Base-by-base conservation (phyloP, 2,797 vertebrate genomes). In the Synaphobranchus kaupii region DNA sequence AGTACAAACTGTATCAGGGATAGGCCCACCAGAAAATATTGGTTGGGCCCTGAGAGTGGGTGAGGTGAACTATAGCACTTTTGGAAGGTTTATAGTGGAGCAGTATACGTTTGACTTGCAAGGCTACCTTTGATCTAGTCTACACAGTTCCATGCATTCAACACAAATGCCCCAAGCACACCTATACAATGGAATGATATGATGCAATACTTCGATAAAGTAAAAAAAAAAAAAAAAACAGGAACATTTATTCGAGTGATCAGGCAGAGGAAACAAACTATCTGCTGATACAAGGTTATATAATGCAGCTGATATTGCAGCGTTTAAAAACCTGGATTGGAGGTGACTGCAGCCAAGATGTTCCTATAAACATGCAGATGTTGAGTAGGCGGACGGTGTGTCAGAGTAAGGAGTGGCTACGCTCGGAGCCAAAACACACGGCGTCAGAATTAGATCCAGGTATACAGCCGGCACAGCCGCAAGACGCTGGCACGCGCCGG, bases 321-420 rank as follows among this genome's bases (percentile, higher is more conserved):
- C 91, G 92, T 94, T 92, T 31, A 80, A 89, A 93, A 91, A 89
- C 88, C 92, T 92, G 90, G 90, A 93, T 92, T 92, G 89, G 91
- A 91, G 90, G 91, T 92, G 93, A 94, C 93, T 90, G 91, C 90
- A 90, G 93, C 94, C 93, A 94, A 94, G 93, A 94, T 93, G 95
- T 94, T 96, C 94, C 91, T 91, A 93, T 94, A 94, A 95, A 94
- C 91, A 95, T 92, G 87, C 95, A 96, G 95, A 94, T 95, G 95
- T 95, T 95, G 94, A 94, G 94, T 93, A 94, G 93, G 94, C 93
- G 94, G 95, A 92, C 92, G 92, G 94, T 96, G 94, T 96, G 94
- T 96, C 94, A 94, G 91, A 95, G 92, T 93, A 93, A 95, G 94
- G 95, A 94, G 94, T 94, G 93, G 93, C 91, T 31, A 87, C 89